A percentile compares a stretch with the other conserved stretches of the same genome.
These are phyloP conservation scores for Burhinus bistriatus DNA, from an alignment of 2,113 vertebrate species.

Conservation along the genomic window DNA sequence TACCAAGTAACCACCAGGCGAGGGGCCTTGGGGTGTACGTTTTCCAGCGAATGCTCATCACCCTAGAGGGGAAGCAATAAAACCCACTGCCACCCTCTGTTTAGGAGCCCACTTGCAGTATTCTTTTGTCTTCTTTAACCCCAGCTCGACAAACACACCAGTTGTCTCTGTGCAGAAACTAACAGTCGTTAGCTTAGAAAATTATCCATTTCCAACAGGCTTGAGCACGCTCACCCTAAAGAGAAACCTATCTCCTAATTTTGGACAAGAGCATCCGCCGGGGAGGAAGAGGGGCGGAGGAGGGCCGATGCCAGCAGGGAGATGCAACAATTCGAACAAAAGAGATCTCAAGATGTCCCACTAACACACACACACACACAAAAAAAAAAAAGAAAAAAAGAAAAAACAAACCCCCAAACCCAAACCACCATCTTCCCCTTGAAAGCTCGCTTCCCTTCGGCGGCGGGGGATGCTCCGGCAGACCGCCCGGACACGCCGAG, in stretches of 20 bases:
- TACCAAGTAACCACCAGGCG: neutral
- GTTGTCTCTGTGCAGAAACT: neutral
- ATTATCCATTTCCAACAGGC: neutral
- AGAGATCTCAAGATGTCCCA: constrained; percentile 44
- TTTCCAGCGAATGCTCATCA: neutral
- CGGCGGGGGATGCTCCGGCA: too few relatives aligned
- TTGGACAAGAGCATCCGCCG: neutral
- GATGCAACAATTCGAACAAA: constrained; percentile 12
- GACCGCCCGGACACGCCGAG: too few relatives aligned
- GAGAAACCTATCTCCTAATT: neutral
- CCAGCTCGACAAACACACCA: neutral
- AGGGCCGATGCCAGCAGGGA: neutral
- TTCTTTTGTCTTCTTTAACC: neutral
- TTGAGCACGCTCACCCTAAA: neutral
- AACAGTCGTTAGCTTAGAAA: neutral
- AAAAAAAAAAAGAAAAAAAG: too few relatives aligned
- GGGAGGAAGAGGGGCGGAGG: neutral
- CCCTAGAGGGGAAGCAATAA: neutral
- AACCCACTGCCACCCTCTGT: neutral
- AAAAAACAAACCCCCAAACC: too few relatives aligned
- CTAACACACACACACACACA: neutral
- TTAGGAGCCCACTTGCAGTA: neutral
- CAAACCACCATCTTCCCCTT: too few relatives aligned
- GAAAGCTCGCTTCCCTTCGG: too few relatives aligned
- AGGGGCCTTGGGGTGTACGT: neutral